These are phyloP conservation scores for Geophilus truncorum DNA, from an alignment of 2,888 invertebrate genomes.

Conservation along the genomic window DNA sequence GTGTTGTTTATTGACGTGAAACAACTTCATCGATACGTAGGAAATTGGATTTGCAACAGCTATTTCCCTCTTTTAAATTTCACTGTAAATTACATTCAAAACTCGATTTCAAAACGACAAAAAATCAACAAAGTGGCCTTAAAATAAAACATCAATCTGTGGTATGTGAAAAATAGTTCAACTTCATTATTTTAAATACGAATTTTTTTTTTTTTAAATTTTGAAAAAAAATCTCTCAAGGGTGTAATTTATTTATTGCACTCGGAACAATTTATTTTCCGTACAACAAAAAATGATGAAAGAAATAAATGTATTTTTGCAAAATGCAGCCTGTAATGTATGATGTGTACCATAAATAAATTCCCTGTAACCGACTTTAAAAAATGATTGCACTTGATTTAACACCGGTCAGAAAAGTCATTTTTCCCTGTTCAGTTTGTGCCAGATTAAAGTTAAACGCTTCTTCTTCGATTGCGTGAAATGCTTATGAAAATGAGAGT, in stretches of 20 bases:
- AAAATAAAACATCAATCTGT: background rate
- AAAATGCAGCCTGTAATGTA: background rate
- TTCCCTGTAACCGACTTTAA: background rate
- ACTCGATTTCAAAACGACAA: background rate
- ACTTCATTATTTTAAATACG: too few species aligned
- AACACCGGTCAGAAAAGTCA: background rate
- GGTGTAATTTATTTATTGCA: background rate
- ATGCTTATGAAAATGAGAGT: too few species aligned
- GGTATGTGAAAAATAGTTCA: too few species aligned
- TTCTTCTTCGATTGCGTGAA: too few species aligned
- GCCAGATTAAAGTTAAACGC: too few species aligned
- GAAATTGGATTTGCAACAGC: background rate
- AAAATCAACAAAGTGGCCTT: background rate
- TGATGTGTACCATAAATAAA: background rate
- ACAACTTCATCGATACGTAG: background rate
- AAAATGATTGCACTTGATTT: background rate
- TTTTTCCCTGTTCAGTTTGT: too few species aligned
- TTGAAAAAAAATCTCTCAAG: background rate
- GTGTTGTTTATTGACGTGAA: background rate
- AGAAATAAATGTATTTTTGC: background rate
- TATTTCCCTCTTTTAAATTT: background rate
- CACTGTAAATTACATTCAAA: background rate
- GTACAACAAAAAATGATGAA: background rate
- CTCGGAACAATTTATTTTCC: background rate
- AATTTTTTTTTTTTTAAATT: too few species aligned